A percentile compares a stretch with the other conserved stretches of the same genome.
These are phyloP conservation scores for Marisa cornuarietis DNA, from an alignment of 1,140 invertebrate genomes.

Conservation along the genomic window DNA sequence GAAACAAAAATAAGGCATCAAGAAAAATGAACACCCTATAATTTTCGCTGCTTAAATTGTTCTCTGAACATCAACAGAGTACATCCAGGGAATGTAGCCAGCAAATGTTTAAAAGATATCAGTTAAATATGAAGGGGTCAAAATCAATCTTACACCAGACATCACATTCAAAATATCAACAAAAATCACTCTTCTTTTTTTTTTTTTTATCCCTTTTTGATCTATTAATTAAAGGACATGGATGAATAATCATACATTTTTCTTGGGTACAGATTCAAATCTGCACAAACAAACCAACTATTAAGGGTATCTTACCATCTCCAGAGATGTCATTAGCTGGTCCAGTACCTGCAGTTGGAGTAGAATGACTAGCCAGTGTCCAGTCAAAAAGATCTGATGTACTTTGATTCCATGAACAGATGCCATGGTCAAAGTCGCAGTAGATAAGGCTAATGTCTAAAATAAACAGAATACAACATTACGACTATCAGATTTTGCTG, in stretches of 20 bases:
- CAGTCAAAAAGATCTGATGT: slow-evolving; percentile 52
- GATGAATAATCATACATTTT: too few relatives aligned
- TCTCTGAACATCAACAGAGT: not conserved
- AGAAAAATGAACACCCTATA: not conserved
- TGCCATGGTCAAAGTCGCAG: slow-evolving; percentile 50
- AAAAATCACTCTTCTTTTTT: too few relatives aligned
- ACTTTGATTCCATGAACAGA: slow-evolving; percentile 51
- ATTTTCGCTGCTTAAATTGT: not conserved
- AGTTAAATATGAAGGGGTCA: too few relatives aligned
- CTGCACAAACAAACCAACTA: not conserved
- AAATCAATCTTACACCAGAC: too few relatives aligned
- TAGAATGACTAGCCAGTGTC: slow-evolving; percentile 43
- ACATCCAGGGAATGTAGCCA: not conserved
- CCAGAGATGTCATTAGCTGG: slow-evolving; percentile 49
- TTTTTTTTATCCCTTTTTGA: too few relatives aligned
- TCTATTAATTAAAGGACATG: too few relatives aligned
- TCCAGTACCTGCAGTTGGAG: slow-evolving; percentile 47
- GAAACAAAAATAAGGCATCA: not conserved
- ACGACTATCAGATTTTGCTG: too few relatives aligned
- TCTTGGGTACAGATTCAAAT: too few relatives aligned
- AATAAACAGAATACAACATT: too few relatives aligned
- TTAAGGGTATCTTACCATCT: slow-evolving; percentile 32
- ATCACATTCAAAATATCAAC: too few relatives aligned
- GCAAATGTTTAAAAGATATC: not conserved
- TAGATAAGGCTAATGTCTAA: slow-evolving; percentile 22